Percentiles rank a stretch among this genome's conserved stretches.
Evolutionary conservation across 1,140 invertebrate genomes (phyloP).

Genomic region (Pogonomyrmex barbatus): DNA sequence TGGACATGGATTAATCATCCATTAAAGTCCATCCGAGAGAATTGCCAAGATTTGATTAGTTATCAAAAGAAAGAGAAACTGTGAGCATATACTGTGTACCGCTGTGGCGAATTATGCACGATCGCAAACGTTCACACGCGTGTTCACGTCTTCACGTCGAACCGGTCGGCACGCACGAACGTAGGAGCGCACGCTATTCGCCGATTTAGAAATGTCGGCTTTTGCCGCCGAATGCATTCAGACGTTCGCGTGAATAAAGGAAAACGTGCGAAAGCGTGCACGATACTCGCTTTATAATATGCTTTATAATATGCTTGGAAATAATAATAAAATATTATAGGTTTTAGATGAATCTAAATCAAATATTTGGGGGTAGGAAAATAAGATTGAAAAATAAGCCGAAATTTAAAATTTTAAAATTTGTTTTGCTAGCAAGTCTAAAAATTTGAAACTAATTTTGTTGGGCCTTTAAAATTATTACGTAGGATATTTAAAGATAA

Average conservation of each 20-base stretch:
- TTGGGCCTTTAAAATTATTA: too few species aligned
- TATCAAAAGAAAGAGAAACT: not conserved
- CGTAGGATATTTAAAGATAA: too few species aligned
- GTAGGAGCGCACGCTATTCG: conserved; percentile 43
- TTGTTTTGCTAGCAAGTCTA: too few species aligned
- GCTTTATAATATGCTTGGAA: not conserved
- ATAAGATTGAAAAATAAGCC: too few species aligned
- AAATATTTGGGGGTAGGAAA: too few species aligned
- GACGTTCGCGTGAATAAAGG: not conserved
- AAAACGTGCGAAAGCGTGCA: not conserved
- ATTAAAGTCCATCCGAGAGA: not conserved
- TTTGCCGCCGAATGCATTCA: conserved; percentile 30
- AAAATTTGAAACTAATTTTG: too few species aligned
- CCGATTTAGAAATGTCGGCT: conserved; percentile 59
- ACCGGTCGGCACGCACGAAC: conserved; percentile 43
- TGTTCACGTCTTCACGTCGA: conserved; percentile 17
- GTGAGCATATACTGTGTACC: not conserved
- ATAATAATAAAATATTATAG: not conserved
- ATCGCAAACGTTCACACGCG: conserved; percentile 43
- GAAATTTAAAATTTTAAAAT: too few species aligned
- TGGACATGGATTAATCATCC: not conserved
- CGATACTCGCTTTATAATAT: not conserved
- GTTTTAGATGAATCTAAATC: too few species aligned
- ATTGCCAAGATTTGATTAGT: not conserved
- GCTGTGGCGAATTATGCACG: conserved; percentile 1